phyloP scores from a whole-genome alignment of 2,888 invertebrate species.

The Zygaena filipendulae region DNA sequence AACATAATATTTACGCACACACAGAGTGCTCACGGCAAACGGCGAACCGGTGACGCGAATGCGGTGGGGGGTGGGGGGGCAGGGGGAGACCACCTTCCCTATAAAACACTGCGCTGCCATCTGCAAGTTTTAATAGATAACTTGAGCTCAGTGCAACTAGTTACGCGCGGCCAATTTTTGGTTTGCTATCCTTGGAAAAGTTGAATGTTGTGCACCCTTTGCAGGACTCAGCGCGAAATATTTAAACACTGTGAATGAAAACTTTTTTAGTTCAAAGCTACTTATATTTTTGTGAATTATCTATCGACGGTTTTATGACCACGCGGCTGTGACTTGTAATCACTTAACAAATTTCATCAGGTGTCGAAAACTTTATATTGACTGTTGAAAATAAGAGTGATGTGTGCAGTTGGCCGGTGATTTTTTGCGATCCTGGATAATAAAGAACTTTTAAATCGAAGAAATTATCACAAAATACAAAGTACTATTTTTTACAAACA shows the following conservation, averaged over 20 bases:
- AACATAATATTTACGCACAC: constrained; percentile 21
- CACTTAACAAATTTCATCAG: no score
- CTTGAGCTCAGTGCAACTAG: constrained; percentile 54
- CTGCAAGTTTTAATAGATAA: constrained; percentile 67
- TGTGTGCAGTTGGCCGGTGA: no score
- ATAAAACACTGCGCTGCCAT: constrained; percentile 66
- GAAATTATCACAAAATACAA: constrained; percentile 31
- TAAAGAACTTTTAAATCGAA: constrained; percentile 31
- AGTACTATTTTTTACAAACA: constrained; percentile 44
- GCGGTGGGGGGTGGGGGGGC: constrained; percentile 22
- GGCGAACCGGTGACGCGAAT: constrained; percentile 12
- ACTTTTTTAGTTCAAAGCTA: constrained; percentile 12
- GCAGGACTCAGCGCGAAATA: constrained; percentile 39
- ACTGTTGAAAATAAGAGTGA: no score
- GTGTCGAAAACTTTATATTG: no score
- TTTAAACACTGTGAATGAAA: constrained; percentile 32
- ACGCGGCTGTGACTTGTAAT: no score
- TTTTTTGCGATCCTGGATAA: constrained; percentile 46
- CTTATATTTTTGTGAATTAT: no score
- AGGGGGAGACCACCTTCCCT: constrained; percentile 39
- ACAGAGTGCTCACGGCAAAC: constrained; percentile 16
- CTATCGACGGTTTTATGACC: no score
- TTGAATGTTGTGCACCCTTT: constrained; percentile 47
- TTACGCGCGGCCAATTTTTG: constrained; percentile 53
- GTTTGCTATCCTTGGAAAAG: constrained; percentile 31